Conservation (phyloP, 1,140 invertebrate genomes). For the Drosophila micromelanica region DNA sequence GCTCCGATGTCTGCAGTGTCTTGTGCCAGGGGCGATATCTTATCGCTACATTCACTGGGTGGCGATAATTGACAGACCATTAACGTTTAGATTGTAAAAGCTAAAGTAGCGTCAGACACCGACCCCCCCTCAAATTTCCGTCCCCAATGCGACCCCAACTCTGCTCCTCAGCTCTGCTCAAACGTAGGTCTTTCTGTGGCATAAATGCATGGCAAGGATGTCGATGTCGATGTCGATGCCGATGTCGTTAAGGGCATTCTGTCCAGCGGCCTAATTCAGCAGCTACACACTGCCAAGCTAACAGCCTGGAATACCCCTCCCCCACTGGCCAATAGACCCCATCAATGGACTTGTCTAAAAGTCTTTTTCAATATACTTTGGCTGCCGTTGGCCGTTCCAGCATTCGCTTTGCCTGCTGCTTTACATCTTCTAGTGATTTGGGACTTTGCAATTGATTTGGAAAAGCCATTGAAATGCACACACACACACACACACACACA, state of each 20-base stretch:
- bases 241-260: constrained; percentile 45
- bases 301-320: constrained; percentile 12
- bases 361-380: constrained; percentile 43
- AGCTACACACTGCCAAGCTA: not conserved
- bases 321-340: not conserved
- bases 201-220: constrained; percentile 22
- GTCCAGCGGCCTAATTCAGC: not conserved
- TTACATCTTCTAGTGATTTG: constrained; percentile 40
- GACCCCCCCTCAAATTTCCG: constrained; percentile 1
- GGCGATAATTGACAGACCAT: constrained; percentile 82
- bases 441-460: constrained; percentile 52
- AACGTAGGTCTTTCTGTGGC: constrained; percentile 3
- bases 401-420: constrained; percentile 25
- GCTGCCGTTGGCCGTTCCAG: constrained; percentile 34
- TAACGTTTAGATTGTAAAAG: constrained; percentile 79
- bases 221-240: constrained; percentile 17
- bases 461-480: constrained; percentile 46
- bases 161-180: not conserved
- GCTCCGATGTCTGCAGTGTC: constrained; percentile 31
- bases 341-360: constrained; percentile 15
- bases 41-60: constrained; percentile 82
- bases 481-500: constrained; percentile 9
- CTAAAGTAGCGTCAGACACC: constrained; percentile 53
- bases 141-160: too few species aligned
- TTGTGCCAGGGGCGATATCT: constrained; percentile 68